phyloP scores from a whole-genome alignment of 1,140 invertebrate species.

The Oedothorax gibbosus region DNA sequence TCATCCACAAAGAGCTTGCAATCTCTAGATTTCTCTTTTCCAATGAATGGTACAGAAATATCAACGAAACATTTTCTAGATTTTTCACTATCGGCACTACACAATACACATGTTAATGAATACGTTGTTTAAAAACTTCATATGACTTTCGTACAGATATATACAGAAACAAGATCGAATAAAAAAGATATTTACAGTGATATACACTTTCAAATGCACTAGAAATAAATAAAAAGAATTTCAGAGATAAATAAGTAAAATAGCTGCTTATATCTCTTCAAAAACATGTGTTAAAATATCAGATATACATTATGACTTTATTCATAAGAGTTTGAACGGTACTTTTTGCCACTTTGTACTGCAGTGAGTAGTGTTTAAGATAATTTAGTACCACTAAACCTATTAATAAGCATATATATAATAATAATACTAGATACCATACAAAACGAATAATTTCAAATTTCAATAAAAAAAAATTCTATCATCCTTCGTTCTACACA shows the following conservation, averaged over 20 bases:
- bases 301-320: too few relatives aligned
- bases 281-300: too few relatives aligned
- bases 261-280: too few relatives aligned
- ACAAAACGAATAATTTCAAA: too few relatives aligned
- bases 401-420: neutral
- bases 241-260: too few relatives aligned
- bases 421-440: too few relatives aligned
- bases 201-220: conserved; percentile 4
- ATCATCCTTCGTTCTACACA: neutral
- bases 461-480: neutral
- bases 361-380: too few relatives aligned
- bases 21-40: neutral
- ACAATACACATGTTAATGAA: conserved; percentile 18
- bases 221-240: neutral
- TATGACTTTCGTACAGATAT: conserved; percentile 9
- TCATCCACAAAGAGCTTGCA: neutral
- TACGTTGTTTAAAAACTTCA: conserved; percentile 11
- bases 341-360: too few relatives aligned
- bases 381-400: neutral
- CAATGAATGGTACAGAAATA: conserved; percentile 24
- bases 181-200: conserved; percentile 13
- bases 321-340: too few relatives aligned
- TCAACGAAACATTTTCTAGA: conserved; percentile 19
- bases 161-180: conserved; percentile 8
- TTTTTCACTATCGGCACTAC: conserved; percentile 21